phyloP scores from a whole-genome alignment of 2,888 invertebrate genomes.

The Himalopsyche kuldschensis region DNA sequence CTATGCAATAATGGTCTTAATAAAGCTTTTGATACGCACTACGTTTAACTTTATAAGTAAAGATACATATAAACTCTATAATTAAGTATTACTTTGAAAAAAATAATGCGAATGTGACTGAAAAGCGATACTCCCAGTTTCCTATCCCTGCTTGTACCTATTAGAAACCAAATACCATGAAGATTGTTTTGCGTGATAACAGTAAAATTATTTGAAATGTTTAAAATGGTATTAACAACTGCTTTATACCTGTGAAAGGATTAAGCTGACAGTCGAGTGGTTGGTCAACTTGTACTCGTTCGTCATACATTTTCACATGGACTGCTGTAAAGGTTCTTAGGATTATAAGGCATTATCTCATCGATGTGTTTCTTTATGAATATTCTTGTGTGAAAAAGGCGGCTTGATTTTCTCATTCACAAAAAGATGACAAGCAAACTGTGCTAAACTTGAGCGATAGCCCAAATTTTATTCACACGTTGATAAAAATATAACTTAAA shows the following conservation, averaged over 20 bases:
- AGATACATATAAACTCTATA: too few relatives aligned
- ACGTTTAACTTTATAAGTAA: too few relatives aligned
- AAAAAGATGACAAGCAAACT: neutral
- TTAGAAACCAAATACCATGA: constrained; percentile 2
- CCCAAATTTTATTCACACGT: too few relatives aligned
- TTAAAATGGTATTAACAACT: constrained; percentile 33
- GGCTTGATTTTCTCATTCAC: neutral
- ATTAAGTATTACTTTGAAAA: too few relatives aligned
- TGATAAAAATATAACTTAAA: too few relatives aligned
- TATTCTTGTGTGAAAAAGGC: neutral
- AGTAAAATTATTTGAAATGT: constrained; percentile 20
- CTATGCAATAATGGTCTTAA: too few relatives aligned
- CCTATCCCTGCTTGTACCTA: neutral
- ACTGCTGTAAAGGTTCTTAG: constrained; percentile 7
- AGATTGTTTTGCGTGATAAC: constrained; percentile 32
- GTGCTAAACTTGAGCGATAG: too few relatives aligned
- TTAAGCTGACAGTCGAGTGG: constrained; percentile 32
- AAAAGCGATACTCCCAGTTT: too few relatives aligned
- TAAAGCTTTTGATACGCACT: too few relatives aligned
- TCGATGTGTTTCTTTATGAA: constrained; percentile 5
- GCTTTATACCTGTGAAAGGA: constrained; percentile 19
- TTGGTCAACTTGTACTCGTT: neutral
- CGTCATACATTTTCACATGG: constrained; percentile 4
- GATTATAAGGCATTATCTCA: constrained; percentile 18
- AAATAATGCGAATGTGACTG: too few relatives aligned